Conservation (phyloP, 2,113 vertebrate genomes). For the Tamias sibiricus region DNA sequence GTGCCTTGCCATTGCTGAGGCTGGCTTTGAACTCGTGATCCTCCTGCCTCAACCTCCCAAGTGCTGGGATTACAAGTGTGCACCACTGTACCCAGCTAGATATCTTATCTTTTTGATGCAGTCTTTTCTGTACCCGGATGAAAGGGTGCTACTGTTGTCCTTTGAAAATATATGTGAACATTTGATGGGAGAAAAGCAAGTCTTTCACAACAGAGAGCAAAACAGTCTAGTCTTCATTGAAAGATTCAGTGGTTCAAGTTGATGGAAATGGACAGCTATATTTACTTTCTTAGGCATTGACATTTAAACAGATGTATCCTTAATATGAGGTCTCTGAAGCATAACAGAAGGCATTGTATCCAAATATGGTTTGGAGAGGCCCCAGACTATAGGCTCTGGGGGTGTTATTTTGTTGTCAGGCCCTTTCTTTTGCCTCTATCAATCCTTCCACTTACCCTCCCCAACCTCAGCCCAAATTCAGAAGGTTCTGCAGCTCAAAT, state of each 20-base stretch:
- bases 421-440: constrained; percentile 54
- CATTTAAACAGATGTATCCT: constrained; percentile 34
- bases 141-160: constrained; percentile 28
- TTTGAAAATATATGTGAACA: neutral
- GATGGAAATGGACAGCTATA: constrained; percentile 41
- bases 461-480: constrained; percentile 89
- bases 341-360: neutral
- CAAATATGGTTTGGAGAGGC: neutral
- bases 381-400: neutral
- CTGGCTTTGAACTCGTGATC: too few relatives aligned
- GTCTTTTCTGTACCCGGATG: neutral
- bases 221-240: neutral
- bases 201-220: constrained; percentile 13
- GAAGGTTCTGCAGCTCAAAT: neutral
- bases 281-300: constrained; percentile 57
- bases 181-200: constrained; percentile 3
- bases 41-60: too few relatives aligned
- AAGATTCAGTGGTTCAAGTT: neutral
- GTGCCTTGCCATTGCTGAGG: too few relatives aligned
- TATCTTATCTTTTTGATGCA: neutral
- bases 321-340: neutral
- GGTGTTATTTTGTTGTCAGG: neutral
- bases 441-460: constrained; percentile 86
- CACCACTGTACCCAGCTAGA: too few relatives aligned
- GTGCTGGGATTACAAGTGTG: too few relatives aligned